These are phyloP conservation scores for Aproaerema taeniolella DNA, from an alignment of 2,888 invertebrate species.

Conservation along the genomic window DNA sequence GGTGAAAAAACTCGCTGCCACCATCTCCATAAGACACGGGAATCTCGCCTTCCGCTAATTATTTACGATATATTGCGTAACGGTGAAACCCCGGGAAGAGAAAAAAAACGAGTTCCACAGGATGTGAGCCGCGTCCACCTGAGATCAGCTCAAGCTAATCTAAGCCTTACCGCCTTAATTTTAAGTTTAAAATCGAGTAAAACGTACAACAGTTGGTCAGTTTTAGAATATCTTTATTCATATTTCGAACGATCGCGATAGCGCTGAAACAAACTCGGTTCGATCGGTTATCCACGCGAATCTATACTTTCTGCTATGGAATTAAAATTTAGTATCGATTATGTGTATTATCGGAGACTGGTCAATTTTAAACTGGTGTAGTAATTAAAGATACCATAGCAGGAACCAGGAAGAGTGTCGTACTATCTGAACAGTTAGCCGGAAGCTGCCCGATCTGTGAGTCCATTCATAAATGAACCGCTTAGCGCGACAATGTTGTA, in stretches of 20 bases:
- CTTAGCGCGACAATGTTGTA: constrained; percentile 63
- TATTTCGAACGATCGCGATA: constrained; percentile 71
- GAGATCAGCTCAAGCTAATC: constrained; percentile 34
- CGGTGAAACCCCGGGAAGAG: constrained; percentile 76
- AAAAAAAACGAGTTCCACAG: constrained; percentile 70
- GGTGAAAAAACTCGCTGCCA: constrained; percentile 65
- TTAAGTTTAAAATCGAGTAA: constrained; percentile 43
- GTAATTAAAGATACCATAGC: constrained; percentile 75
- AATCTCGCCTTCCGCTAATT: constrained; percentile 76
- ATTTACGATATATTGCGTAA: constrained; percentile 77
- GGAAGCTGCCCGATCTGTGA: constrained; percentile 75
- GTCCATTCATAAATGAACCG: constrained; percentile 74
- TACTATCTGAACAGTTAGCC: constrained; percentile 77
- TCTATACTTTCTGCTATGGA: constrained; percentile 39
- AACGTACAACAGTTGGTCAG: constrained; percentile 43
- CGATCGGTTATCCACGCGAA: constrained; percentile 33
- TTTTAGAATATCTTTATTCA: constrained; percentile 74
- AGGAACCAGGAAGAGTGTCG: constrained; percentile 78
- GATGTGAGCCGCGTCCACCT: constrained; percentile 54
- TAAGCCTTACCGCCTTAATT: constrained; percentile 29
- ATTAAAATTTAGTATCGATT: constrained; percentile 29
- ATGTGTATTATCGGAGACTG: constrained; percentile 21
- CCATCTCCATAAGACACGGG: constrained; percentile 75
- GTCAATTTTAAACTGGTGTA: constrained; percentile 57
- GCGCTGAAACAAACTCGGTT: constrained; percentile 57